Conservation (phyloP, 2,113 vertebrate genomes). For the Epinephelus moara region DNA sequence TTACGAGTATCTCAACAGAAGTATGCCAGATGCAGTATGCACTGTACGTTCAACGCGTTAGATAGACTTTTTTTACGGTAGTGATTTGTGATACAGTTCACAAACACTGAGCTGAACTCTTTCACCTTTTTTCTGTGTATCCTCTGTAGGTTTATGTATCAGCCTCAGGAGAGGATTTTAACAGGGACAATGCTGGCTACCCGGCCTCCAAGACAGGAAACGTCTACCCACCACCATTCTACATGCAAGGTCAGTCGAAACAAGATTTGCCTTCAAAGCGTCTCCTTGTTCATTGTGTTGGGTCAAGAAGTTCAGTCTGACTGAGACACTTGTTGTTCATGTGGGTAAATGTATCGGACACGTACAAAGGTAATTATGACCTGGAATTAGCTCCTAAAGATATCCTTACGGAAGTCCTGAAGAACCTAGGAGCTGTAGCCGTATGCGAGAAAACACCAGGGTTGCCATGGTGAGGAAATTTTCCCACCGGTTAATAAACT, state of each 20-base stretch:
- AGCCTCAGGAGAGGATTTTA: slow-evolving; percentile 92
- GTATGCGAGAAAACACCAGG: neutral
- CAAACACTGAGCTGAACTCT: neutral
- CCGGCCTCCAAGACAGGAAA: slow-evolving; percentile 88
- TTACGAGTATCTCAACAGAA: neutral
- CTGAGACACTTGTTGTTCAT: slow-evolving; percentile 18
- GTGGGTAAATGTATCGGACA: neutral
- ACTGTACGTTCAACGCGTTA: neutral
- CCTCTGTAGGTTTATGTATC: slow-evolving; percentile 90
- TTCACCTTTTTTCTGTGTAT: neutral
- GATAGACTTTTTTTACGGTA: neutral
- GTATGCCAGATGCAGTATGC: no score
- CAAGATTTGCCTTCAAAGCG: slow-evolving; percentile 17
- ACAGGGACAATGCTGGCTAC: slow-evolving; percentile 89
- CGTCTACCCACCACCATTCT: slow-evolving; percentile 90
- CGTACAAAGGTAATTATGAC: neutral
- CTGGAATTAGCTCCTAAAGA: neutral
- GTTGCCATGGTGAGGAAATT: no score
- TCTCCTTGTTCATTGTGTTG: slow-evolving; percentile 22
- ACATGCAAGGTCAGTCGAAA: slow-evolving; percentile 89
- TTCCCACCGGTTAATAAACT: no score
- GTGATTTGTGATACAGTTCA: neutral
- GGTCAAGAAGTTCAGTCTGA: slow-evolving; percentile 26
- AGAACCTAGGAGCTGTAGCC: slow-evolving; percentile 3
- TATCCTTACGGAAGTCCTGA: neutral